Base-by-base conservation (phyloP, 2,113 vertebrate genomes). In the Antechinus stuartii region DNA sequence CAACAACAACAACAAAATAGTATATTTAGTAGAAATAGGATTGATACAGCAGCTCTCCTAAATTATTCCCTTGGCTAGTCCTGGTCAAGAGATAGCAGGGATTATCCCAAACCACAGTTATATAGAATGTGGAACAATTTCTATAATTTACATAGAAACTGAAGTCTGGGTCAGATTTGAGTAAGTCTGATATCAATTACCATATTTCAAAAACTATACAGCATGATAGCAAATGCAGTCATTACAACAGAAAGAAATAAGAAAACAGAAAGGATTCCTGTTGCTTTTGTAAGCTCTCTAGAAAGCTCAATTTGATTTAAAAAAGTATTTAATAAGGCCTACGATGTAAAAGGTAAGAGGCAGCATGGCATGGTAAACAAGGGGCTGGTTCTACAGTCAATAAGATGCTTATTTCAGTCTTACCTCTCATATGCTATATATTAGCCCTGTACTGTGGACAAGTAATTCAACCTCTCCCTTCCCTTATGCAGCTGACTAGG, bases 11-110 rank as follows among this genome's bases (percentile, higher is more conserved):
- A 42, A 42, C 42, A 93, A 54, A 50, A 96, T 26, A 93, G 95
- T 95, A 55, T 95, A 97, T 96, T 96, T 93, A 96, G 90, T 92
- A 94, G 96, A 61, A 95, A 54, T 84, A 52, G 49, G 49, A 92
- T 50, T 53, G 23, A 93, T 90, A 94, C 91, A 91, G 95, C 68
- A 35, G 84, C 12, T 91, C 92, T 95, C 90, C 93, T 90, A 96
- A 92, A 92, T 95, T 90, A 50, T 95, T 96, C 96, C 90, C 91
- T 94, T 92, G 68, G 11, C 54, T 95, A 92, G 55, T n/a, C 47
- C 68, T 90, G 90, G 8, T 97, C 92, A 91, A 93, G 96, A 91
- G 52, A 94, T 93, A 95, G 52, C 84, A 56, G 46, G 49, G 93
- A 61, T 11, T 49, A 94, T 94, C 94, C 93, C 52, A 56, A 96